phyloP scores from a whole-genome alignment of 30 jellyfish, hydroid and myxozoan genomes.

The Clytia hemisphaerica region DNA sequence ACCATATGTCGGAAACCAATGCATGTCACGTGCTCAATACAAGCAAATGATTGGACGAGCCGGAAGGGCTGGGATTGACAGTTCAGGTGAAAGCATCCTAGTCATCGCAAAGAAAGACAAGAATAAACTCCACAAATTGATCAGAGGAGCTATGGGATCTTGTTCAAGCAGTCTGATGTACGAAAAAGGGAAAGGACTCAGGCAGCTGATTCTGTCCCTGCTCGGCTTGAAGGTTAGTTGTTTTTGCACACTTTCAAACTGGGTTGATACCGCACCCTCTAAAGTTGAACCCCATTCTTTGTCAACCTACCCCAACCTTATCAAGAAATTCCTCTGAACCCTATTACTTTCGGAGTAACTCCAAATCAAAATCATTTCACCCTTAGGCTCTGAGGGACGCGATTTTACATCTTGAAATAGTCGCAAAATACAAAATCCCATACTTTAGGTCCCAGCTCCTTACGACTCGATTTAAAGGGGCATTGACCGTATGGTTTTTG shows the following conservation, averaged over 20 bases:
- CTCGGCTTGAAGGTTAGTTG: constrained; percentile 74
- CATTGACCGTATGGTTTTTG: too few species aligned
- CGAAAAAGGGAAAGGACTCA: constrained; percentile 72
- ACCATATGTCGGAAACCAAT: constrained; percentile 70
- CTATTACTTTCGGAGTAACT: too few species aligned
- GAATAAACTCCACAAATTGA: constrained; percentile 33
- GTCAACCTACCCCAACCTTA: too few species aligned
- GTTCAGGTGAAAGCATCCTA: constrained; percentile 89
- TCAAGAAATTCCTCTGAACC: too few species aligned
- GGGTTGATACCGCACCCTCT: neutral
- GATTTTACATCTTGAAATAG: too few species aligned
- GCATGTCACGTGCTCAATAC: constrained; percentile 63
- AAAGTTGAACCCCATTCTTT: too few species aligned
- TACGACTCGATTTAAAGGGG: too few species aligned
- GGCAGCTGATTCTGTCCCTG: constrained; percentile 51
- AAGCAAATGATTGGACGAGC: constrained; percentile 99
- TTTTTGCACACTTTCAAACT: neutral
- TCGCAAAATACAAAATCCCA: too few species aligned
- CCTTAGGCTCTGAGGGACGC: too few species aligned
- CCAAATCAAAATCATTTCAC: too few species aligned
- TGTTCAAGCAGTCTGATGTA: constrained; percentile 74
- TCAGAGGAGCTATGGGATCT: constrained; percentile 56
- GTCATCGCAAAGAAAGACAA: constrained; percentile 62
- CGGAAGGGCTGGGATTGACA: constrained; percentile 96
- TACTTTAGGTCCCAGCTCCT: too few species aligned